Conservation (phyloP, 2,888 invertebrate species). For the Drosophila mimica region DNA sequence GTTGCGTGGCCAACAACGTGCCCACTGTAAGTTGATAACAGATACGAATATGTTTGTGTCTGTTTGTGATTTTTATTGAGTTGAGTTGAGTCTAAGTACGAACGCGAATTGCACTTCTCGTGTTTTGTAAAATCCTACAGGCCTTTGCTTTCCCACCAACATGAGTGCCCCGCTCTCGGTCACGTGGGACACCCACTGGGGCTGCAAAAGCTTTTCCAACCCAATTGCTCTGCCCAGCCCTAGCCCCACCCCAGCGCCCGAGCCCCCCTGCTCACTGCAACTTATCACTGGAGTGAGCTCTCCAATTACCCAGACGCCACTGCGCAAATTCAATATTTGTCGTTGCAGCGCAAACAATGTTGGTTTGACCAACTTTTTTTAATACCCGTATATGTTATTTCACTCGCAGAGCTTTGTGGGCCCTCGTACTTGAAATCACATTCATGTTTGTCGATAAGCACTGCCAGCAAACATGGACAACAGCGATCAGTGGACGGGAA, state of each 20-base stretch:
- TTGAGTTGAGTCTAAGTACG: neutral
- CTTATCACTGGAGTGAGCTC: conserved; percentile 37
- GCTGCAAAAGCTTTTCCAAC: neutral
- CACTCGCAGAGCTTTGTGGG: neutral
- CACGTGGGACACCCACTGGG: conserved; percentile 35
- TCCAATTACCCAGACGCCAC: conserved; percentile 47
- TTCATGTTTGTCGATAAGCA: conserved; percentile 41
- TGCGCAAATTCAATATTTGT: conserved; percentile 61
- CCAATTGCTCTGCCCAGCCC: neutral
- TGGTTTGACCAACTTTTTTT: conserved; percentile 66
- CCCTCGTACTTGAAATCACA: conserved; percentile 44
- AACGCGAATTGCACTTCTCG: conserved; percentile 12
- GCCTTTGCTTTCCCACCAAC: conserved; percentile 15
- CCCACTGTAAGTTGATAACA: conserved; percentile 11
- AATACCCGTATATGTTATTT: conserved; percentile 12
- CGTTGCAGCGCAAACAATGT: conserved; percentile 38
- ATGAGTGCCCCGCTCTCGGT: conserved; percentile 4
- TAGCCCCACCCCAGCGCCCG: neutral
- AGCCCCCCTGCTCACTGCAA: neutral
- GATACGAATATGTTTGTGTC: conserved; percentile 8
- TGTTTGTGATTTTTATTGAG: conserved; percentile 7
- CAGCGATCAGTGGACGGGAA: conserved; percentile 3
- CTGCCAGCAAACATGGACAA: conserved; percentile 38
- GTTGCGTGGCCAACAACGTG: conserved; percentile 40
- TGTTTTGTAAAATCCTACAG: conserved; percentile 19